A percentile compares a stretch with the other conserved stretches of the same genome.
Evolutionary conservation across 2,797 vertebrate genomes (phyloP).

Genomic region (Halcyon smyrnensis): DNA sequence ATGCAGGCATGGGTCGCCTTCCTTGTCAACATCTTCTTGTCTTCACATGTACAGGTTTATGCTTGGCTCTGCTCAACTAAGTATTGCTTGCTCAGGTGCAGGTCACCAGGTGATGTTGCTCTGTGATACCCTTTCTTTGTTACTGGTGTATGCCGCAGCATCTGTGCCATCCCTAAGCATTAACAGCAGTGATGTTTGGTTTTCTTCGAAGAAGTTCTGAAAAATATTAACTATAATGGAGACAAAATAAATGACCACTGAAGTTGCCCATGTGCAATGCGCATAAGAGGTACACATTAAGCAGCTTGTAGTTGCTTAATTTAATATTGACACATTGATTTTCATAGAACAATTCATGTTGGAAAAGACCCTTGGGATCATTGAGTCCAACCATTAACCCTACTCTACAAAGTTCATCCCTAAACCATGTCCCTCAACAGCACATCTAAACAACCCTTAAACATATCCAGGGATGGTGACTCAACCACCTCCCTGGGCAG

Average conservation of each 20-base stretch:
- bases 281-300: neutral
- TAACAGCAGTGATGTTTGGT: fast-evolving
- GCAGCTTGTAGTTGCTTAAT: slow-evolving; percentile 5
- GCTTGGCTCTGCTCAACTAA: neutral
- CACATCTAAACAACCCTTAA: too few species aligned
- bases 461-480: too few species aligned
- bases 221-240: neutral
- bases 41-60: neutral
- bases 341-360: too few species aligned
- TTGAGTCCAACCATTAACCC: too few species aligned
- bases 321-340: slow-evolving; percentile 2
- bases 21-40: neutral
- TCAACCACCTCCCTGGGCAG: too few species aligned
- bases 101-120: neutral
- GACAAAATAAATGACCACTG: neutral
- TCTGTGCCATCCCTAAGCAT: neutral
- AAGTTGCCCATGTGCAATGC: neutral
- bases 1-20: fast-evolving
- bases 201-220: neutral
- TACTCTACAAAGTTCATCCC: too few species aligned
- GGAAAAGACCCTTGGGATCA: too few species aligned
- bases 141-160: fast-evolving
- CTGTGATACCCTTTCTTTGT: neutral
- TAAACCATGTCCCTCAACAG: too few species aligned
- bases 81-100: neutral